Percentiles rank a stretch among this genome's conserved stretches.
These are phyloP conservation scores for Chiroxiphia lanceolata DNA, from an alignment of 2,797 vertebrate species.

Conservation along the genomic window DNA sequence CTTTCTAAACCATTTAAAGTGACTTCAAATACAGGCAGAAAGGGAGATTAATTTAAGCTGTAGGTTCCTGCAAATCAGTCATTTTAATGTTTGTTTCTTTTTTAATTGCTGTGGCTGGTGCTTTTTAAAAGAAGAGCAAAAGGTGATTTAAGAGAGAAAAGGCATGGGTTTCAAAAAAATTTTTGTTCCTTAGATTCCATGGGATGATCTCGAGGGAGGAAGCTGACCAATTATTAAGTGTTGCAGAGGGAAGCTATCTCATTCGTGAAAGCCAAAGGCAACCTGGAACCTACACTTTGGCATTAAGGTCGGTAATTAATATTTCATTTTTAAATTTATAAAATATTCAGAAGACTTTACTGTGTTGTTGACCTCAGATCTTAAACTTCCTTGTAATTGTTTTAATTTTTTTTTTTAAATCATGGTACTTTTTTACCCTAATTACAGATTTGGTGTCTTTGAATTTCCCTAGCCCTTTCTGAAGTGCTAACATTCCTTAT, in stretches of 20 bases:
- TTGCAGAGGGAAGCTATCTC: constrained; percentile 97
- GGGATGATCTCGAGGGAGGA: constrained; percentile 98
- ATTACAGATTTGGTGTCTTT: constrained; percentile 55
- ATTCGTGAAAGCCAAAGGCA: constrained; percentile 98
- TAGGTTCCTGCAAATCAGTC: not conserved
- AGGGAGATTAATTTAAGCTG: constrained; percentile 8
- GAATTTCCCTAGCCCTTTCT: constrained; percentile 20
- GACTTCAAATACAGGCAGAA: not conserved
- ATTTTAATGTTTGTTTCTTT: not conserved
- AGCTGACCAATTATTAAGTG: constrained; percentile 91
- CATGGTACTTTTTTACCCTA: constrained; percentile 29
- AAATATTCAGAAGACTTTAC: constrained; percentile 59
- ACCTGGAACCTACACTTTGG: constrained; percentile 96
- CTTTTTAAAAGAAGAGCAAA: constrained; percentile 11
- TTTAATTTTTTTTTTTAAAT: not conserved
- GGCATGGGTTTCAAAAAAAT: not conserved
- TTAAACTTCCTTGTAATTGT: not conserved
- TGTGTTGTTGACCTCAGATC: constrained; percentile 28
- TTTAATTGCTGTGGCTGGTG: not conserved
- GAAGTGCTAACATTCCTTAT: not conserved
- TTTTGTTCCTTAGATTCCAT: constrained; percentile 85
- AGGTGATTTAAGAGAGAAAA: not conserved
- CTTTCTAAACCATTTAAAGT: constrained; percentile 33
- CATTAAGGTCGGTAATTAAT: constrained; percentile 86
- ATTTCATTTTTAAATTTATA: constrained; percentile 38